Conservation (phyloP, 2,113 vertebrate species). For the Seriola aureovittata region DNA sequence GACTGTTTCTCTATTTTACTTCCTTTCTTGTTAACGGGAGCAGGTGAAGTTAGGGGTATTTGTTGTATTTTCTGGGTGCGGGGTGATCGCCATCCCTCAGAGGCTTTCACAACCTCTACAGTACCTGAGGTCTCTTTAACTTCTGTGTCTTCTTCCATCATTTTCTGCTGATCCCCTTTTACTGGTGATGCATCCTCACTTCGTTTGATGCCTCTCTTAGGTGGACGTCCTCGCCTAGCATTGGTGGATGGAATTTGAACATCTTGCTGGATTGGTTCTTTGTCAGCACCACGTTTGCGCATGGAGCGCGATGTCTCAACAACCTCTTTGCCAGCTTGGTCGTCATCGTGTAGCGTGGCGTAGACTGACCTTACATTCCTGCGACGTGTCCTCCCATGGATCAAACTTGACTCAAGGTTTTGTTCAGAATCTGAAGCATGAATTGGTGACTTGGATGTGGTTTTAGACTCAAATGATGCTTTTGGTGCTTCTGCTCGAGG, state of each 20-base stretch:
- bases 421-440: slow-evolving; percentile 87
- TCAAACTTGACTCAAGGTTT: slow-evolving; percentile 88
- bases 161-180: slow-evolving; percentile 85
- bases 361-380: slow-evolving; percentile 96
- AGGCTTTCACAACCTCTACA: slow-evolving; percentile 83
- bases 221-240: slow-evolving; percentile 91
- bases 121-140: slow-evolving; percentile 84
- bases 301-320: slow-evolving; percentile 89
- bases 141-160: slow-evolving; percentile 86
- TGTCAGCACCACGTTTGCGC: slow-evolving; percentile 90
- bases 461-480: slow-evolving; percentile 86
- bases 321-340: slow-evolving; percentile 88
- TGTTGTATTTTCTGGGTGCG: slow-evolving; percentile 88
- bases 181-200: slow-evolving; percentile 88
- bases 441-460: slow-evolving; percentile 90
- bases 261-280: slow-evolving; percentile 88
- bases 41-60: slow-evolving; percentile 70
- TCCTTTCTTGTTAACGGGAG: slow-evolving; percentile 86
- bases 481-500: slow-evolving; percentile 90
- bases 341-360: slow-evolving; percentile 91
- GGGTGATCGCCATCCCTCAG: slow-evolving; percentile 85
- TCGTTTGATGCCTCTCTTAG: slow-evolving; percentile 89
- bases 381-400: slow-evolving; percentile 90
- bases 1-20: slow-evolving; percentile 85
- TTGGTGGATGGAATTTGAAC: slow-evolving; percentile 78